Percentiles rank a stretch among this genome's conserved stretches.
Conservation (phyloP, 1,140 invertebrate genomes). For the Neuroterus valhalla region DNA sequence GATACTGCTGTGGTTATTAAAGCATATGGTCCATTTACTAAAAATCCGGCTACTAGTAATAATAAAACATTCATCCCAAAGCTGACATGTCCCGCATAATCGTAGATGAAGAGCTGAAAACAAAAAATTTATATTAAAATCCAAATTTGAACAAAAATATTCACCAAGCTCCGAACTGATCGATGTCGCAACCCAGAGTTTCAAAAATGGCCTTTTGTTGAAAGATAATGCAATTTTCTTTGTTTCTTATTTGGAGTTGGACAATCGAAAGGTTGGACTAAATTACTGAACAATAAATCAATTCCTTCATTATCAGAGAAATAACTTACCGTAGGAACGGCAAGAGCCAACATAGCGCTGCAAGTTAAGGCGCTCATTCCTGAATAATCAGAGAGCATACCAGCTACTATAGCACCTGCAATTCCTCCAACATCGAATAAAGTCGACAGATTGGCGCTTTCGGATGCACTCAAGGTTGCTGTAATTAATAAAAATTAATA, state of each 20-base stretch:
- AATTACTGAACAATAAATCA: too few species aligned
- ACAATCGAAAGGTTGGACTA: too few species aligned
- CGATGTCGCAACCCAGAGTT: too few species aligned
- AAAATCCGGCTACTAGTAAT: conserved; percentile 84
- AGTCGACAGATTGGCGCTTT: conserved; percentile 90
- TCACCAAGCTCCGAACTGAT: too few species aligned
- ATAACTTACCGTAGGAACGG: conserved; percentile 86
- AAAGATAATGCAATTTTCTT: too few species aligned
- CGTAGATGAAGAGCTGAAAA: conserved; percentile 86
- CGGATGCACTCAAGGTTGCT: conserved; percentile 82
- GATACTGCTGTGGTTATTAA: conserved; percentile 97
- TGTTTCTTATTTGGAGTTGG: too few species aligned
- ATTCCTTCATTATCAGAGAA: background rate
- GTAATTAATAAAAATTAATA: conserved; percentile 56
- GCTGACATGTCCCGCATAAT: conserved; percentile 80
- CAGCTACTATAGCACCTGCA: conserved; percentile 91
- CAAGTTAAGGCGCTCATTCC: conserved; percentile 92
- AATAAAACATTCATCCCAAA: conserved; percentile 81
- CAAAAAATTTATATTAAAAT: conserved; percentile 34
- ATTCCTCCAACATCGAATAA: conserved; percentile 95
- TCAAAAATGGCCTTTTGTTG: too few species aligned
- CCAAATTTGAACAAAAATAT: too few species aligned
- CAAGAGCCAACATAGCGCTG: conserved; percentile 85
- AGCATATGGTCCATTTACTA: conserved; percentile 97
- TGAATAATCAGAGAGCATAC: conserved; percentile 87